phyloP scores from a whole-genome alignment of 2,113 vertebrate genomes.

The Todiramphus saurophagus region DNA sequence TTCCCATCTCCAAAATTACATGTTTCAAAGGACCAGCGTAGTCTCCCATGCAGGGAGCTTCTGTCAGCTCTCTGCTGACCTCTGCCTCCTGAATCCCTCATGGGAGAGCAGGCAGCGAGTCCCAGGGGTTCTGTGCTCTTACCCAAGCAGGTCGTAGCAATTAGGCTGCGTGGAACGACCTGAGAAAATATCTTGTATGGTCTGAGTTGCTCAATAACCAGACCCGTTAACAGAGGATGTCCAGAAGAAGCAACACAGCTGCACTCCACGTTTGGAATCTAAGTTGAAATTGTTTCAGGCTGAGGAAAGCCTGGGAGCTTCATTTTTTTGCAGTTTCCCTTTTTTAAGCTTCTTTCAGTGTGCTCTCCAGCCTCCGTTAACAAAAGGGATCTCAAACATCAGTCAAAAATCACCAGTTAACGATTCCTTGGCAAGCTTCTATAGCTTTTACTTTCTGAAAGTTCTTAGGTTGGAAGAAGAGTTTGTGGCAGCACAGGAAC shows the following conservation, averaged over 20 bases:
- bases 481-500: not conserved
- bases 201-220: conserved; percentile 23
- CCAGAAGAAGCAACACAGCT: not conserved
- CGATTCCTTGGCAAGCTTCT: not conserved
- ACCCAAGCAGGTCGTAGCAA: not conserved
- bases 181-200: not conserved
- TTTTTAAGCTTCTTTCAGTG: not conserved
- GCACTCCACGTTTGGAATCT: not conserved
- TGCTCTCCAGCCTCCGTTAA: not conserved
- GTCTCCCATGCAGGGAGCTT: not conserved
- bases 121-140: not conserved
- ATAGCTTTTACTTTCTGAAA: not conserved
- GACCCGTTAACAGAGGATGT: not conserved
- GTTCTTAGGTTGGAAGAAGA: not conserved
- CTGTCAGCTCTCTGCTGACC: not conserved
- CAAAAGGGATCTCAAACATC: not conserved
- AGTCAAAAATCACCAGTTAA: not conserved
- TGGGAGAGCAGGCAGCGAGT: not conserved
- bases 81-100: not conserved
- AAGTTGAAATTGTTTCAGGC: not conserved
- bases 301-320: not conserved
- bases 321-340: not conserved
- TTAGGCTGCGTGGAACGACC: not conserved
- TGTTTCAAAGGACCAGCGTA: not conserved
- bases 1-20: not conserved